phyloP scores from a whole-genome alignment of 2,113 vertebrate genomes.

The Gallinago media region DNA sequence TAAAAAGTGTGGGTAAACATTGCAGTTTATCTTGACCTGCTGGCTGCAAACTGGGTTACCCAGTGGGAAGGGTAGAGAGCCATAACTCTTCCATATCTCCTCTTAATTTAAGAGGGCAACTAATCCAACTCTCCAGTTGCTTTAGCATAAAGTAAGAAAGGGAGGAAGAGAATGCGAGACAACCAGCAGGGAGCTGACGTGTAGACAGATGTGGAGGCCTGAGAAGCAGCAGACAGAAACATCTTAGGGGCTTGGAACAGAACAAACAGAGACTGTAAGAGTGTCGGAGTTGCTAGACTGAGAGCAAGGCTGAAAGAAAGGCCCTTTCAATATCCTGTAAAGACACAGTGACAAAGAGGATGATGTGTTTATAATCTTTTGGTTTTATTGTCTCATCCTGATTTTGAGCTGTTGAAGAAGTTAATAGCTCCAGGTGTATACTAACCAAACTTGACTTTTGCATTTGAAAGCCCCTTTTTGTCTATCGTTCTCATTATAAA shows the following conservation, averaged over 20 bases:
- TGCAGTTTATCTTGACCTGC: not conserved
- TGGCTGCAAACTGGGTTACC: not conserved
- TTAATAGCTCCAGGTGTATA: not conserved
- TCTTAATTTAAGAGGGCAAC: not conserved
- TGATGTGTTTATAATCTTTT: not conserved
- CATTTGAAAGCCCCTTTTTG: not conserved
- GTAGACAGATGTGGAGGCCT: not conserved
- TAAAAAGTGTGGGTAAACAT: not conserved
- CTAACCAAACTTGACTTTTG: not conserved
- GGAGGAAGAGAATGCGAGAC: not conserved
- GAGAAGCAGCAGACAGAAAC: constrained; percentile 6
- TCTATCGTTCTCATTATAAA: not conserved
- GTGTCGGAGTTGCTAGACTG: not conserved
- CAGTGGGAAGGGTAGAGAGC: not conserved
- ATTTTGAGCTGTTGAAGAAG: not conserved
- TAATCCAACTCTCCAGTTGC: not conserved
- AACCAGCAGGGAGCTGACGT: not conserved
- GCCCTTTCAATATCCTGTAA: not conserved
- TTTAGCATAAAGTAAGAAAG: not conserved
- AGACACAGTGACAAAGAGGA: not conserved
- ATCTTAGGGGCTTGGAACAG: not conserved
- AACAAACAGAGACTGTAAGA: not conserved
- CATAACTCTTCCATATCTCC: not conserved
- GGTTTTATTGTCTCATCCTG: not conserved
- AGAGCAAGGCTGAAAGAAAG: not conserved